Base-by-base conservation (phyloP, 2,888 invertebrate species). In the Cordilura impudica region DNA sequence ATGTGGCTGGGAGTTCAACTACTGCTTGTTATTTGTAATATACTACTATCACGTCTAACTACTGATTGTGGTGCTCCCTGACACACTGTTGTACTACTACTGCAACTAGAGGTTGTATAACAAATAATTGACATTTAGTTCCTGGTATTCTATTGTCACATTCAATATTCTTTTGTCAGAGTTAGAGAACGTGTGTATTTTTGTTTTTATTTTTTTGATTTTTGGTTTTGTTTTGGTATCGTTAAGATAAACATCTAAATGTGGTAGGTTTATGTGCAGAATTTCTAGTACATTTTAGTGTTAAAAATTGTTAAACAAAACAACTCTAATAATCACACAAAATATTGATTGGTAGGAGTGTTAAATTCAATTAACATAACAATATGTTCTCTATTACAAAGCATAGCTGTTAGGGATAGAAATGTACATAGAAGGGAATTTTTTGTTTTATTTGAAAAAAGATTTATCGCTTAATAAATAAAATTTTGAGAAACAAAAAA, bases 321-420 rank as follows among this genome's bases (percentile, higher is more conserved):
- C 35, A 31, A 31, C n/a, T n/a, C n/a, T n/a, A n/a, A 31, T 31
- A 39, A 39, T 39, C 2, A 39, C 8, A 39, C 35, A 39, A 39
- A 4, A 54, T 63, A 79, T 72, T 79, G 75, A 75, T 75, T 79
- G 79, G 83, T 84, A 84, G 81, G 82, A 75, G 71, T 83, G 82
- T 81, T 70, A 75, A 69, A 78, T 73, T 54, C 85, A 83, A 78
- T 79, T 79, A 75, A 71, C 63, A 83, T 82, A 85, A 86, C 86
- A 86, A 86, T 86, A 83, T 82, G 66, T 83, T 85, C 83, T 86
- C n/a, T 87, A 86, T 83, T 84, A 83, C 83, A 83, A 77, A 82
- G 72, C 23, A 54, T 31, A 21, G 51, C 54, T 65, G 8, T 60
- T 47, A 18, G 31, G 43, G n/a, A 10, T 6, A 45, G 49, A 56